Conservation (phyloP, 2,113 vertebrate species). For the Tupaia chinensis region DNA sequence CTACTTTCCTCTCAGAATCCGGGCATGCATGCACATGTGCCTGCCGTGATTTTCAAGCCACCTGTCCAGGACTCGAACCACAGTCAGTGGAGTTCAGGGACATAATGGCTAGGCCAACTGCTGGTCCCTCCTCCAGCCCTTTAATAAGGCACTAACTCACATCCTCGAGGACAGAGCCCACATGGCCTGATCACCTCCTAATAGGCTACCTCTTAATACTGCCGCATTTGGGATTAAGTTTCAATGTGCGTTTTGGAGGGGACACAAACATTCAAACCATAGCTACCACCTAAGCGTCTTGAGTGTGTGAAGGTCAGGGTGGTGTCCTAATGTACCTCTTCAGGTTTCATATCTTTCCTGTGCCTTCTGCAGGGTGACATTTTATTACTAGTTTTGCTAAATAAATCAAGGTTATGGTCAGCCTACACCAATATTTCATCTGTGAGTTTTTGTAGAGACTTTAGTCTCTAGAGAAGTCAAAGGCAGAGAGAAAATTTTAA, state of each 20-base stretch:
- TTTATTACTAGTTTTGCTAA: constrained; percentile 40
- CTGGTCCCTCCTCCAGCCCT: not conserved
- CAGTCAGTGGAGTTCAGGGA: too few relatives aligned
- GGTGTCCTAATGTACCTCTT: not conserved
- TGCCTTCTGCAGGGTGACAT: not conserved
- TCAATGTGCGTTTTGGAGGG: not conserved
- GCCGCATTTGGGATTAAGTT: not conserved
- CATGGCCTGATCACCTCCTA: not conserved
- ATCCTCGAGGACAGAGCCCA: not conserved
- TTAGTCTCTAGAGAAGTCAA: constrained; percentile 14
- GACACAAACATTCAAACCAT: not conserved
- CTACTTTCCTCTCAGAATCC: too few relatives aligned
- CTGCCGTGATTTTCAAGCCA: too few relatives aligned
- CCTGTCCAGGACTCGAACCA: too few relatives aligned
- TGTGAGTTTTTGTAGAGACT: constrained; percentile 28
- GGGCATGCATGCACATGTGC: too few relatives aligned
- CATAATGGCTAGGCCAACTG: too few relatives aligned
- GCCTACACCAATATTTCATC: constrained; percentile 3
- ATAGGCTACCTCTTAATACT: not conserved
- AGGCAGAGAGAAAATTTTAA: constrained; percentile 53
- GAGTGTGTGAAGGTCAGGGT: not conserved
- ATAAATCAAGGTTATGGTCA: constrained; percentile 26
- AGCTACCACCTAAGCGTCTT: not conserved
- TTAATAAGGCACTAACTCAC: not conserved
- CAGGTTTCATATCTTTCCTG: not conserved